These are phyloP conservation scores for Seriola rivoliana DNA, from an alignment of 2,113 vertebrate genomes.

Conservation along the genomic window DNA sequence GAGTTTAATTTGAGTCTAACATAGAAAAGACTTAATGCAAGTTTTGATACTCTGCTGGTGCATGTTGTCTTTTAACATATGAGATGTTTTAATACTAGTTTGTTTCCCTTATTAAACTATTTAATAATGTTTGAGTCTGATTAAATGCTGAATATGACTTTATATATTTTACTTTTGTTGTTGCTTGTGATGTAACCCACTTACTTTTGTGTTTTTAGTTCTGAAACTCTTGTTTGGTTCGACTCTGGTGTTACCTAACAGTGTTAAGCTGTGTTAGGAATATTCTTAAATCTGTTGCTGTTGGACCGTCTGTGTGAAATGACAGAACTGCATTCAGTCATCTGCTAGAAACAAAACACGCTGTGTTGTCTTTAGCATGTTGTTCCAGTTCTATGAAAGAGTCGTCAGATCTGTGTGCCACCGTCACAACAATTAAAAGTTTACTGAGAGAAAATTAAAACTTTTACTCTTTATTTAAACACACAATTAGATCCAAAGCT, in stretches of 20 bases:
- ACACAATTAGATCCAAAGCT: constrained; percentile 28
- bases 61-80: too few species aligned
- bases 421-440: constrained; percentile 50
- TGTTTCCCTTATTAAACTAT: not conserved
- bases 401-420: constrained; percentile 42
- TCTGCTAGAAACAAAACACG: constrained; percentile 11
- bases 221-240: not conserved
- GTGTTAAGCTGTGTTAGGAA: not conserved
- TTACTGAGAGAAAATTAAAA: constrained; percentile 32
- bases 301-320: constrained; percentile 8
- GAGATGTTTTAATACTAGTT: too few species aligned
- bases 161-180: not conserved
- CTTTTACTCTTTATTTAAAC: constrained; percentile 42
- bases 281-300: constrained; percentile 23
- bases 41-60: too few species aligned
- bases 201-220: too few species aligned
- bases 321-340: constrained; percentile 45
- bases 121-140: not conserved
- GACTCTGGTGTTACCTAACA: constrained; percentile 15
- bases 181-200: not conserved
- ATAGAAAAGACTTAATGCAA: too few species aligned
- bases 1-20: too few species aligned
- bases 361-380: constrained; percentile 32
- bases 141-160: too few species aligned
- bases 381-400: constrained; percentile 46